Base-by-base conservation (phyloP, 2,113 vertebrate species). In the Otocyon megalotis region DNA sequence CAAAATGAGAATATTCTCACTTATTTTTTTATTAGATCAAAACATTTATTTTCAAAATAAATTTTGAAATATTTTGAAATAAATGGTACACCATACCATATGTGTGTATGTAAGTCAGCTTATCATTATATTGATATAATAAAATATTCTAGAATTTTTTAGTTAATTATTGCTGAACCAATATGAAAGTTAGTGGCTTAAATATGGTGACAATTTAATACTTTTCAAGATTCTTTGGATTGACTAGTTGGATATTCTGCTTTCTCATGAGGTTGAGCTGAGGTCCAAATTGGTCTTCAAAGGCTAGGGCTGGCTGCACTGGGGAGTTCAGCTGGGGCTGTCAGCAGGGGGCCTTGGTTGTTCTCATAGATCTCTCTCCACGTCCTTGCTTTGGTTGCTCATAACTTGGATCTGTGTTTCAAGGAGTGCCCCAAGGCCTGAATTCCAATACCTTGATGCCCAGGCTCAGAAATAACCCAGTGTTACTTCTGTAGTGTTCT, bases 41-140 rank as follows among this genome's bases (percentile, higher is more conserved):
- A 89, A 56, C 20, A 77, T 32, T 8, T 67, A 53, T 69, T 94
- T 96, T 89, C 16, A 69, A 74, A 81, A 54, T 87, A 86, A 28
- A 50, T 72, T 94, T 20, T 43, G 43, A 43, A 43, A 43, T 43
- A 43, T 43, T 43, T 43, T 43, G 43, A 43, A 43, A 43, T 43
- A 43, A 43, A 43, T 43, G 43, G 43, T 43, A 43, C 43, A 43
- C 13, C 43, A 43, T 28, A 24, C 32, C 15, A 5, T 11, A 37
- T 77, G 58, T 37, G 26, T 85, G 8, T n/a, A 53, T 88, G 8
- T 76, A 15, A 67, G 10, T 83, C 14, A 85, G 8, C 32, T 30
- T 85, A 11, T 60, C 22, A 81, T 82, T 43, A 28, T 35, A 48
- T 56, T 77, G n/a, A 37, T 77, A 30, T 10, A 87, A 28, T 79